phyloP scores from a whole-genome alignment of 2,888 invertebrate species.

The Dryococelus australis region DNA sequence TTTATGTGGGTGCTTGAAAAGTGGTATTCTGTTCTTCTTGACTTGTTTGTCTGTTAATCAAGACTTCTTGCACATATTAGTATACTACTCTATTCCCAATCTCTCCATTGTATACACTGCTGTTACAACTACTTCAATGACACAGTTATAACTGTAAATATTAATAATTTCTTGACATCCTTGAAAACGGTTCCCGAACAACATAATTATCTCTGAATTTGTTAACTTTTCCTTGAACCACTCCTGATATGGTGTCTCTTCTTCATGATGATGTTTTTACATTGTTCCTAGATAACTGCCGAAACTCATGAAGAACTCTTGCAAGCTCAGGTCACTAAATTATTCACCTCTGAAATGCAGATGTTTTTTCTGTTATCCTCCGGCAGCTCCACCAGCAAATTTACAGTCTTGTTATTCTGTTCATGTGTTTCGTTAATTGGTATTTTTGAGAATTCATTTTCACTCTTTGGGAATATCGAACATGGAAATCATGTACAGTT shows the following conservation, averaged over 20 bases:
- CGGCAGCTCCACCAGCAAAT: slow-evolving; percentile 12
- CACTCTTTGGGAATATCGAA: slow-evolving; percentile 6
- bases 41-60: neutral
- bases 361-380: neutral
- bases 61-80: slow-evolving; percentile 12
- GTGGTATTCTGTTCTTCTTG: slow-evolving; percentile 10
- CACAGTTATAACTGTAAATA: slow-evolving; percentile 1
- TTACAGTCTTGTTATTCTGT: slow-evolving; percentile 27
- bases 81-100: slow-evolving; percentile 6
- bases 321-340: neutral
- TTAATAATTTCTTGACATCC: slow-evolving; percentile 4
- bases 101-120: neutral
- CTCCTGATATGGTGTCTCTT: neutral
- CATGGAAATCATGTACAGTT: neutral
- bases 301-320: slow-evolving; percentile 19
- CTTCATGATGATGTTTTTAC: neutral
- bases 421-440: neutral
- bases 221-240: neutral
- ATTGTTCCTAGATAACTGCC: neutral
- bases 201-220: neutral
- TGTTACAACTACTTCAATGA: neutral
- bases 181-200: neutral
- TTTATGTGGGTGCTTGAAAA: slow-evolving; percentile 22
- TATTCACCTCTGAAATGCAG: neutral
- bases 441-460: neutral